Base-by-base conservation (phyloP, 1,140 invertebrate genomes). In the Maniola jurtina region DNA sequence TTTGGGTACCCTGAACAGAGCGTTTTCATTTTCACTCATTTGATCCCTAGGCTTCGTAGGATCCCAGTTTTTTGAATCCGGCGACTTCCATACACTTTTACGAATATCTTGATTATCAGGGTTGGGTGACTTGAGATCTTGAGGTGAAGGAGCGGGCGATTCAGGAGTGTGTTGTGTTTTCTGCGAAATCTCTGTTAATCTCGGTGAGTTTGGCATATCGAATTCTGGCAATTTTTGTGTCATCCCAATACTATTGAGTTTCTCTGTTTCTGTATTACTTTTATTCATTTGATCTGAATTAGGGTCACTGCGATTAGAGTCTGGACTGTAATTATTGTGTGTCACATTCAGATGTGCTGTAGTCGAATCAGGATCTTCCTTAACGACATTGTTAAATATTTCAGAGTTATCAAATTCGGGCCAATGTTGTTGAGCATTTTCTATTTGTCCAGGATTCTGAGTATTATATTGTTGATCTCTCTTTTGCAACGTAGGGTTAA, bases 301-400 rank as follows among this genome's bases (percentile, higher is more conserved):
- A 2, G 81, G 71, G 42, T 90, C 86, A 64, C 84, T 90, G 68
- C 81, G 75, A 25, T 87, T 90, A 5, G 91, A 91, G 62, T 92
- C 91, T 42, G 91, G 91, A 77, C 91, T 92, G 52, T 86, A 92
- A 73, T 92, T 91, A 73, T 86, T 91, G 13, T 89, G 78, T 11
- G 85, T 74, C 57, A 85, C 71, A 77, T 90, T 92, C 61, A 91
- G 83, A 86, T 91, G 85, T 57, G 91, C 82, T 54, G 91, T 94
- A 5, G 94, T 95, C n/a, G 94, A 94, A 68, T 94, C 94, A 0
- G 94, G 93, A 71, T 94, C 94, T 16, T 94, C 93, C 76, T 94
- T 94, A 0, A 92, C 86, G 13, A 88, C 84, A 73, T 88, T 91
- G 68, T 81, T 91, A 66, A 92, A 92, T 38, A 89, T 84, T 76